Conservation (phyloP, 2,113 vertebrate genomes). For the Plecturocebus donacophilus region DNA sequence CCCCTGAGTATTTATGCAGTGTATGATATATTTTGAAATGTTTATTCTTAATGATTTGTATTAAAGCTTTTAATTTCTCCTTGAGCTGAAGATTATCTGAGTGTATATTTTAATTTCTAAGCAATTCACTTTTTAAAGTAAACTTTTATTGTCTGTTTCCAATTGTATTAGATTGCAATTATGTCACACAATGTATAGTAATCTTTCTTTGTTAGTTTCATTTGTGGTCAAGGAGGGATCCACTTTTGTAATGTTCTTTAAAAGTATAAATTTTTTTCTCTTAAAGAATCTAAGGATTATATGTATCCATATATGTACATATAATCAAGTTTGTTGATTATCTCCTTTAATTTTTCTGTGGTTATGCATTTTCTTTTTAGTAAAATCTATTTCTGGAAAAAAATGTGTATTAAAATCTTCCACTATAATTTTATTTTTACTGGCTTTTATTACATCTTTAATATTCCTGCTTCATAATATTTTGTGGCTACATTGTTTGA, state of each 20-base stretch:
- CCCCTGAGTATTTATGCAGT: neutral
- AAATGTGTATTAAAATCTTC: neutral
- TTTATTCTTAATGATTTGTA: neutral
- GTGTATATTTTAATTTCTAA: neutral
- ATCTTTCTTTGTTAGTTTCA: neutral
- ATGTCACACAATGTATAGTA: neutral
- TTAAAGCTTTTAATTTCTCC: neutral
- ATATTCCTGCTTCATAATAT: neutral
- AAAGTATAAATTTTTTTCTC: neutral
- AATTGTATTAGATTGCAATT: neutral
- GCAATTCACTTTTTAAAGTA: neutral
- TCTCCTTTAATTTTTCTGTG: neutral
- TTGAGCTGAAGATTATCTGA: neutral
- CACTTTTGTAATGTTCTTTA: neutral
- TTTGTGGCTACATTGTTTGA: neutral
- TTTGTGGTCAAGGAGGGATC: neutral
- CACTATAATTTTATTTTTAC: neutral
- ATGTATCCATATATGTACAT: neutral
- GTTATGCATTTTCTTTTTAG: neutral
- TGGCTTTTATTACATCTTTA: neutral
- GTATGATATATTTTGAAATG: neutral
- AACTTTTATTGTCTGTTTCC: slow-evolving; percentile 14
- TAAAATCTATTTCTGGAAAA: neutral
- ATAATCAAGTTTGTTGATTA: neutral
- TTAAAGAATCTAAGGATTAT: neutral